phyloP scores from a whole-genome alignment of 1,140 invertebrate genomes.

The Chelonus insularis region DNA sequence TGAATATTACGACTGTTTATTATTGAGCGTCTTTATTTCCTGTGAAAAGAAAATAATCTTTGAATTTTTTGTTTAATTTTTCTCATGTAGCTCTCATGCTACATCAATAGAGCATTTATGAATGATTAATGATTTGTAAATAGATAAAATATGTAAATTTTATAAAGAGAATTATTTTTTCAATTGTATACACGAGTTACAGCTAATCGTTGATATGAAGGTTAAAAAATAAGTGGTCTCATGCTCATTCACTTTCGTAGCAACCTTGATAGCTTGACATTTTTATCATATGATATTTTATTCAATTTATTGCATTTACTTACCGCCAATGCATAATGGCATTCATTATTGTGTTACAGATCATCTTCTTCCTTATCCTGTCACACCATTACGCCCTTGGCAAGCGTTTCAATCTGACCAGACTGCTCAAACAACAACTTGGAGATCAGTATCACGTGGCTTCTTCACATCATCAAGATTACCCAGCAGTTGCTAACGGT shows the following conservation, averaged over 20 bases:
- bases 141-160: no score
- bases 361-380: conserved; percentile 23
- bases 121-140: no score
- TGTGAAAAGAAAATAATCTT: no score
- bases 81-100: no score
- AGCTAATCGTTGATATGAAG: neutral
- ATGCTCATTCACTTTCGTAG: neutral
- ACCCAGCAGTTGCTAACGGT: conserved; percentile 13
- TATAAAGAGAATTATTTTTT: no score
- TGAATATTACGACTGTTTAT: no score
- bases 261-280: neutral
- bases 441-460: conserved; percentile 5
- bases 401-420: conserved; percentile 30
- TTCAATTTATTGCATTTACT: conserved; percentile 13
- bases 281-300: neutral
- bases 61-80: no score
- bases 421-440: conserved; percentile 15
- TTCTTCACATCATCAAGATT: neutral
- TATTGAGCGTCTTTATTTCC: no score
- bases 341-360: conserved; percentile 27
- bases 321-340: conserved; percentile 11
- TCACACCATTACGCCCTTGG: conserved; percentile 17
- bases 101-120: no score
- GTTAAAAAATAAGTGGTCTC: no score
- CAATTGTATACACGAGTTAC: no score